A percentile compares a stretch with the other conserved stretches of the same genome.
Conservation (phyloP, 2,113 vertebrate species). For the Notothenia rossii region DNA sequence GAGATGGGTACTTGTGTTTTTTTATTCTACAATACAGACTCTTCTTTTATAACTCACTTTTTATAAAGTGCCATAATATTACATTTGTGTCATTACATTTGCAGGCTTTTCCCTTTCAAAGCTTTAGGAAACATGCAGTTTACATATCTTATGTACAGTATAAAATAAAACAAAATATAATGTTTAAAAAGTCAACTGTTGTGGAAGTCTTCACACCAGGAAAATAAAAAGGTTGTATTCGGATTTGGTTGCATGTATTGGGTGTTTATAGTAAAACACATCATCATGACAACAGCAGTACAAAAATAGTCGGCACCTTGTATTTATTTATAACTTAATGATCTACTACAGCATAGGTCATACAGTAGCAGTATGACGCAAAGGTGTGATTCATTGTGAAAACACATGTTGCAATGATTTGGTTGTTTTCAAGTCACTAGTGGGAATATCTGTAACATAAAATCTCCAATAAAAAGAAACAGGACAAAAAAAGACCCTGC, state of each 20-base stretch:
- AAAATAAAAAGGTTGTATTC: neutral
- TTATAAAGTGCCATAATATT: neutral
- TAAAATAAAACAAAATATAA: neutral
- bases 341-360: neutral
- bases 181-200: neutral
- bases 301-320: neutral
- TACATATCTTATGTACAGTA: too few species aligned
- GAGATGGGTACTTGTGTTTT: too few species aligned
- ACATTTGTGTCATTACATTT: neutral
- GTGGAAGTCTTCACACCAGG: too few species aligned
- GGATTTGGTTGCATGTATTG: neutral
- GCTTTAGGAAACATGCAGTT: neutral
- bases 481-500: slow-evolving; percentile 4
- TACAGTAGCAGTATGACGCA: neutral
- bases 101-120: neutral
- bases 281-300: neutral
- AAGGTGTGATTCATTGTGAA: neutral
- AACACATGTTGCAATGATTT: neutral
- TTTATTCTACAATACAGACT: too few species aligned
- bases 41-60: neutral
- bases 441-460: neutral
- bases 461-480: neutral
- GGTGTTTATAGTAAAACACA: neutral
- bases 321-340: neutral
- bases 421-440: neutral